Evolutionary conservation across 2,888 invertebrate species (phyloP).

Genomic region (Lithophane socia): DNA sequence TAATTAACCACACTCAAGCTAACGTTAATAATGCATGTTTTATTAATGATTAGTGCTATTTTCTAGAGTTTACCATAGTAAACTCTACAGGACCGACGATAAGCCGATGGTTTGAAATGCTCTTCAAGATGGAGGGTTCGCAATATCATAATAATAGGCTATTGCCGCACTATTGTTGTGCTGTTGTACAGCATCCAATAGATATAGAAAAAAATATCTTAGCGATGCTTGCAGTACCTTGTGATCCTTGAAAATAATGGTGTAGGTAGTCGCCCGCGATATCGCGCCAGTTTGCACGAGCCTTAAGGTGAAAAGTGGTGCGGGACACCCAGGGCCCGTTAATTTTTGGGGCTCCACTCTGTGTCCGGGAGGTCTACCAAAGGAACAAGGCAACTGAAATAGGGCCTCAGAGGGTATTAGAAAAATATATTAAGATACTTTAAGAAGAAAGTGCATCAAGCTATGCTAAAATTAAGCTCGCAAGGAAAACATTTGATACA

Average conservation of each 20-base stretch:
- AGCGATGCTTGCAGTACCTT: background rate
- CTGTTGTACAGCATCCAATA: background rate
- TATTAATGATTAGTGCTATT: no score
- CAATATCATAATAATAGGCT: background rate
- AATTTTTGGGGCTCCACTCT: background rate
- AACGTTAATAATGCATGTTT: no score
- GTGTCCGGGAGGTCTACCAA: background rate
- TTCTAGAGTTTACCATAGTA: no score
- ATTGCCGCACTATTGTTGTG: background rate
- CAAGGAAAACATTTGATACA: background rate
- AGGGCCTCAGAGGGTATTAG: background rate
- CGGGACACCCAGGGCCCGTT: no score
- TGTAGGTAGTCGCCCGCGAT: background rate
- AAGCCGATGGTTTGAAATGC: background rate
- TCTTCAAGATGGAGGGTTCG: background rate
- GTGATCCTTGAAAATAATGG: background rate
- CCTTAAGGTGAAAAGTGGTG: background rate
- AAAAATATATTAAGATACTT: background rate
- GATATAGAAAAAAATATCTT: background rate
- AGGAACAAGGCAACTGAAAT: background rate
- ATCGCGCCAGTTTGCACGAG: no score
- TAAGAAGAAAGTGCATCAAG: background rate
- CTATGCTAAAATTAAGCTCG: background rate
- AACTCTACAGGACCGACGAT: background rate
- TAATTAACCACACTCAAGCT: no score